Conservation (phyloP, 2,113 vertebrate genomes). For the Bufo bufo region DNA sequence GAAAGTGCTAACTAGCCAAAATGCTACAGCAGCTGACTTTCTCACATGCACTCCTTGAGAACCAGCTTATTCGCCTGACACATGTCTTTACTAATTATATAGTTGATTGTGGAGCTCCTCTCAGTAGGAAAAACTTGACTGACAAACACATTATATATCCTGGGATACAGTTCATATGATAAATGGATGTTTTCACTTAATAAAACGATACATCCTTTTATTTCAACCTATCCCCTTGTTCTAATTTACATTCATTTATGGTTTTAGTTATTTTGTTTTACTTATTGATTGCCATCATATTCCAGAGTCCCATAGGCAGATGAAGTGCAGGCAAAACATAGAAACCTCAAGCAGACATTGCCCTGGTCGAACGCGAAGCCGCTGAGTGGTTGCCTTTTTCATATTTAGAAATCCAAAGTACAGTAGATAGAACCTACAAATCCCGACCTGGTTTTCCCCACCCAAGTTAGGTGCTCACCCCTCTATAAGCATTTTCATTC, state of each 20-base stretch:
- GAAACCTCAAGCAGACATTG: neutral
- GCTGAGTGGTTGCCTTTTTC: neutral
- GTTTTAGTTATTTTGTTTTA: neutral
- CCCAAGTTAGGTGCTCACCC: no score
- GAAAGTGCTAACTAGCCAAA: neutral
- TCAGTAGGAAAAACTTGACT: neutral
- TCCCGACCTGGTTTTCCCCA: neutral
- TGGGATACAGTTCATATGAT: neutral
- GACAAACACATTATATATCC: neutral
- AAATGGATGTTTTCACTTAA: neutral
- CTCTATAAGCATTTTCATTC: no score
- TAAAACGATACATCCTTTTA: neutral
- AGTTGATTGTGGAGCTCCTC: neutral
- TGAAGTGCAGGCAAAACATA: neutral
- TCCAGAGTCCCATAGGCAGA: neutral
- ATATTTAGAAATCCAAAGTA: neutral
- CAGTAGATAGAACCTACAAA: neutral
- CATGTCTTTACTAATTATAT: conserved; percentile 18
- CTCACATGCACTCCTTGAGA: neutral
- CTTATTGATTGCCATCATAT: neutral
- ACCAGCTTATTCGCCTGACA: neutral
- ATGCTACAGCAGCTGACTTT: neutral
- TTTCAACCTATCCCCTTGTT: neutral
- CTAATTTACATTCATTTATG: neutral
- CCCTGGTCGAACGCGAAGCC: no score